phyloP scores from a whole-genome alignment of 2,797 vertebrate genomes.

The Clarias fuscus region DNA sequence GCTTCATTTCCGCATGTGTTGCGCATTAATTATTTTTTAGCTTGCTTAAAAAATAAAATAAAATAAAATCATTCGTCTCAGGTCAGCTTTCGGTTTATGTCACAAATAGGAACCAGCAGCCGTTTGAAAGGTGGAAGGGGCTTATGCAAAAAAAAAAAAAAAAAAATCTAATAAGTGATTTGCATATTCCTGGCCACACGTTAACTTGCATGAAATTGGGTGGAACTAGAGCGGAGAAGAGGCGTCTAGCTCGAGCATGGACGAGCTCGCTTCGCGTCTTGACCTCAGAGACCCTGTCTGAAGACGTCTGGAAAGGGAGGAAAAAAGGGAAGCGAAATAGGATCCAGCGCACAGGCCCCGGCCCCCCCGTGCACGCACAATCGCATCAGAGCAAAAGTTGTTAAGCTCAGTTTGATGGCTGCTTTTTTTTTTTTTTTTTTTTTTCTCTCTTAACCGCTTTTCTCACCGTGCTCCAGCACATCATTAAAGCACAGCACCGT shows the following conservation, averaged over 20 bases:
- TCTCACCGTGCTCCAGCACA: constrained; percentile 29
- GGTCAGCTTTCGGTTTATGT: constrained; percentile 50
- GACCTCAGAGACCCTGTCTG: constrained; percentile 52
- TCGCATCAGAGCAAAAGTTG: constrained; percentile 41
- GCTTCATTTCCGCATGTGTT: not conserved
- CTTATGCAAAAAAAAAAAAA: constrained; percentile 24
- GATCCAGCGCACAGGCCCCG: not conserved
- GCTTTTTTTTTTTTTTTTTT: constrained; percentile 18
- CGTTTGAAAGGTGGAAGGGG: constrained; percentile 48
- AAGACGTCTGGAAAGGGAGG: constrained; percentile 43
- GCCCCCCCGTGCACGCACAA: constrained; percentile 4
- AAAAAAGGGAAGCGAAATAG: constrained; percentile 23
- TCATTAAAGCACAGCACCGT: constrained; percentile 12
- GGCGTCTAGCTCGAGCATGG: constrained; percentile 44
- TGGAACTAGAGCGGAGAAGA: constrained; percentile 58
- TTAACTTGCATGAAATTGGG: constrained; percentile 63
- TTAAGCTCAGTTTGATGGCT: constrained; percentile 42
- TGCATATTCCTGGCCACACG: constrained; percentile 58
- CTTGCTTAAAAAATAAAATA: constrained; percentile 16
- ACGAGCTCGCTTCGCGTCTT: constrained; percentile 43
- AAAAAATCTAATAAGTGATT: constrained; percentile 57
- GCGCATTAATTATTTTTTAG: constrained; percentile 50
- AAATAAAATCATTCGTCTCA: constrained; percentile 39
- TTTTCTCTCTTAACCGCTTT: constrained; percentile 9
- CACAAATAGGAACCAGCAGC: constrained; percentile 54